Base-by-base conservation (phyloP, 2,888 invertebrate species). In the Metellina segmentata region DNA sequence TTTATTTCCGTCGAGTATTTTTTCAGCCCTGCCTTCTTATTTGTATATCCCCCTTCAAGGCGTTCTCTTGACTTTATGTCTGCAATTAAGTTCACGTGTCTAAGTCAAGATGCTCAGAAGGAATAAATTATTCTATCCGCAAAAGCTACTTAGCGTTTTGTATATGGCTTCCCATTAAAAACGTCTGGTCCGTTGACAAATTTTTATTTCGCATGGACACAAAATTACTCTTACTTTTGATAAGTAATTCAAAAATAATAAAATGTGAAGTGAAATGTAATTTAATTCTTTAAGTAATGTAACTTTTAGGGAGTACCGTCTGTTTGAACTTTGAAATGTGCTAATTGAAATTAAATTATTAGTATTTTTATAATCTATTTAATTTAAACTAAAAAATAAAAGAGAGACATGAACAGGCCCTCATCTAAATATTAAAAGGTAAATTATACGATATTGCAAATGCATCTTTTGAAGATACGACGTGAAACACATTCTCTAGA, bases 21-120 rank as follows among this genome's bases (percentile, higher is more conserved):
- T 51, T 72, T 19, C 19, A n/a, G 19, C 13, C 13, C n/a, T 6
- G n/a, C 13, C 9, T 1, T 8, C 8, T 53, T 74, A 34, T 49
- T 7, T 20, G 34, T 48, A 61, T 61, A 52, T 85, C 53, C 48
- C 53, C 74, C 61, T 72, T 74, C 20, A 8, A 20, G 34, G 74
- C 85, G 61, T 81, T 61, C 53, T 61, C 69, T 75, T 74, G 75
- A 53, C 87, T 79, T 72, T 53, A 52, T 48, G 70, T 71, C n/a
- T 49, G 78, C 53, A 72, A 87, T 87, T 81, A 74, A 71, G 71
- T 81, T n/a, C 34, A 9, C 52, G 70, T 52, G 52, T 51, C 72
- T 49, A 71, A 79, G 13, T 19, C n/a, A 8, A 52, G 77, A n/a
- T 77, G 19, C 79, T 79, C 5, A 61, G 61, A 13, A 16, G 61